phyloP scores from a whole-genome alignment of 2,888 invertebrate species.

The Eilema griseolum region DNA sequence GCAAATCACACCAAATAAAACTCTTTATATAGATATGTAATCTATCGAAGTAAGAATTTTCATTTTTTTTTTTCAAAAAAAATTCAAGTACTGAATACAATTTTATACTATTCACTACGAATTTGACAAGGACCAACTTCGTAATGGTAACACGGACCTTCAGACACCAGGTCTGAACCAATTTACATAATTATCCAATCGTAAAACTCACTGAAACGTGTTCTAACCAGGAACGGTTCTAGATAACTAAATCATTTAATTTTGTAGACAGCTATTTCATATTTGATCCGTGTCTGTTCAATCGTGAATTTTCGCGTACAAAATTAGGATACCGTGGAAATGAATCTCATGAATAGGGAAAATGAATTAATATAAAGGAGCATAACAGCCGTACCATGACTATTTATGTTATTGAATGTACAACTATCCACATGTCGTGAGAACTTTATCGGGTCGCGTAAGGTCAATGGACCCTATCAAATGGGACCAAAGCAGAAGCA shows the following conservation, averaged over 20 bases:
- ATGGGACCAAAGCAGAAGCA: too few species aligned
- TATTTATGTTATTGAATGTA: not conserved
- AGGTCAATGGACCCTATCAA: too few species aligned
- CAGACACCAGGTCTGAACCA: conserved; percentile 2
- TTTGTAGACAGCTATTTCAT: not conserved
- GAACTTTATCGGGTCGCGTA: not conserved
- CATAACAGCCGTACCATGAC: not conserved
- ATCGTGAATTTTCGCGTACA: not conserved
- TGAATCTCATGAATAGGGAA: not conserved
- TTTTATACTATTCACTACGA: not conserved
- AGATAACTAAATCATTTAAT: conserved; percentile 3
- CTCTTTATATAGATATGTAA: too few species aligned
- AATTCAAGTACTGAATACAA: not conserved
- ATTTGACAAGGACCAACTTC: not conserved
- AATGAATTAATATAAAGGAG: not conserved
- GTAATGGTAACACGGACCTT: not conserved
- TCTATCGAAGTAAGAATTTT: too few species aligned
- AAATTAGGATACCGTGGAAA: conserved; percentile 1
- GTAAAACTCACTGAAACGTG: conserved; percentile 1
- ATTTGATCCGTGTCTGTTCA: conserved; percentile 7
- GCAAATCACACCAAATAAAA: too few species aligned
- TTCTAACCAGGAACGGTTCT: not conserved
- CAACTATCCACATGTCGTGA: not conserved
- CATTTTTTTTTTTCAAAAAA: not conserved
- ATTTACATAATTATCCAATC: conserved; percentile 9